A percentile compares a stretch with the other conserved stretches of the same genome.
Evolutionary conservation across 2,888 invertebrate genomes (phyloP).

Genomic region (Melieria crassipennis): DNA sequence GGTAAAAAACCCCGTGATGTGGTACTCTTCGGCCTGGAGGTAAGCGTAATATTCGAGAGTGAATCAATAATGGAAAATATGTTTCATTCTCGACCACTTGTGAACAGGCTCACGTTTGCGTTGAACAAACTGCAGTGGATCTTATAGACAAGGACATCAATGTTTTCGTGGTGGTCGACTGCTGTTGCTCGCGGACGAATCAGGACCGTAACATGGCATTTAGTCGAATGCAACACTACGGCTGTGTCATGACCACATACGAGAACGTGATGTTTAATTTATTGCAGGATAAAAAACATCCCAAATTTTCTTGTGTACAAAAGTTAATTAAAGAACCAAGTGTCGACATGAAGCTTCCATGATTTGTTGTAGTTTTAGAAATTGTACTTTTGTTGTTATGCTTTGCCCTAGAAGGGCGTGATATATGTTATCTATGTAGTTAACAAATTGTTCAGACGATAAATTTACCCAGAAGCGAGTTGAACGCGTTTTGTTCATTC

Average conservation of each 20-base stretch:
- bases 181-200: slow-evolving; percentile 77
- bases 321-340: slow-evolving; percentile 69
- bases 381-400: no score
- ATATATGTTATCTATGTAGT: no score
- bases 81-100: no score
- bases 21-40: slow-evolving; percentile 76
- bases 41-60: slow-evolving; percentile 45
- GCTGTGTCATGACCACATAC: slow-evolving; percentile 81
- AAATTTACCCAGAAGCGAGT: no score
- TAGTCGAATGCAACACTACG: slow-evolving; percentile 78
- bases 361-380: not conserved
- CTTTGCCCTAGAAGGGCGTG: no score
- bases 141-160: slow-evolving; percentile 69
- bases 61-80: no score
- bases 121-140: slow-evolving; percentile 83
- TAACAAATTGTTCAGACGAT: no score
- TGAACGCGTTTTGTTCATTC: no score
- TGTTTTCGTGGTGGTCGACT: slow-evolving; percentile 83
- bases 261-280: slow-evolving; percentile 83
- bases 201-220: slow-evolving; percentile 76
- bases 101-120: slow-evolving; percentile 77
- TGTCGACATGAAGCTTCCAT: slow-evolving; percentile 51
- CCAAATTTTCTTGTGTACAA: slow-evolving; percentile 77
- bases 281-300: slow-evolving; percentile 76
- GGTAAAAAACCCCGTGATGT: slow-evolving; percentile 67